A percentile compares a stretch with the other conserved stretches of the same genome.
Evolutionary conservation across 2,797 vertebrate genomes (phyloP).

Genomic region (Acanthurus lineatus): DNA sequence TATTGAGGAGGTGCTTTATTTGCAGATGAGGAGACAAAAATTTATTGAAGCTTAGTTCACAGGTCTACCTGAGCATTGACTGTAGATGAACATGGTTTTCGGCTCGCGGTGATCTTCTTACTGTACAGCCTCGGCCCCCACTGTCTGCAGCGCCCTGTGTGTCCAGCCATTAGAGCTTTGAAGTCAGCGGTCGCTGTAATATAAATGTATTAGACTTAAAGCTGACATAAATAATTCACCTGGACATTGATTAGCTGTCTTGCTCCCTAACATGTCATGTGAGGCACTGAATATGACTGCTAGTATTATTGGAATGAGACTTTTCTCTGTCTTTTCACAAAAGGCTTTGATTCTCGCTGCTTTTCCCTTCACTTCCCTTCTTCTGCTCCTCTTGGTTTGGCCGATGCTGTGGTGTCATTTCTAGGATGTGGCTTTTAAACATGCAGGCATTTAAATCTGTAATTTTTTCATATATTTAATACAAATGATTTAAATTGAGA

Average conservation of each 20-base stretch:
- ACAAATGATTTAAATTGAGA: slow-evolving; percentile 14
- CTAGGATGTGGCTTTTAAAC: slow-evolving; percentile 19
- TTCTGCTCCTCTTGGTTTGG: slow-evolving; percentile 29
- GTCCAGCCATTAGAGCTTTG: slow-evolving; percentile 84
- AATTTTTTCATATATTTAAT: slow-evolving; percentile 2
- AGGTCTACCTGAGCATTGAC: slow-evolving; percentile 44
- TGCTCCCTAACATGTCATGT: slow-evolving; percentile 78
- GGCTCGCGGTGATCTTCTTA: slow-evolving; percentile 57
- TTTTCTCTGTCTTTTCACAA: slow-evolving; percentile 64
- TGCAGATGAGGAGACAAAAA: not conserved
- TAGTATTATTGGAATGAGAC: slow-evolving; percentile 71
- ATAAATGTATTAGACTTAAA: slow-evolving; percentile 89
- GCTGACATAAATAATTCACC: slow-evolving; percentile 88
- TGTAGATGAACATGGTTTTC: slow-evolving; percentile 34
- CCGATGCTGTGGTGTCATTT: slow-evolving; percentile 45
- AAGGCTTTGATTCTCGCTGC: slow-evolving; percentile 73
- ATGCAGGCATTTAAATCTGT: slow-evolving; percentile 8
- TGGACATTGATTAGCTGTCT: slow-evolving; percentile 89
- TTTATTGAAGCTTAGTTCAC: slow-evolving; percentile 35
- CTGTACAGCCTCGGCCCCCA: slow-evolving; percentile 65
- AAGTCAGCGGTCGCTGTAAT: slow-evolving; percentile 85
- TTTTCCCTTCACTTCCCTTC: slow-evolving; percentile 53
- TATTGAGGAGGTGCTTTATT: slow-evolving; percentile 7
- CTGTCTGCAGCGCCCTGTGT: slow-evolving; percentile 81
- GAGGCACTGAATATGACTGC: slow-evolving; percentile 72